Conservation (phyloP, 2,888 invertebrate species). For the Hirtodrosophila duncani region DNA sequence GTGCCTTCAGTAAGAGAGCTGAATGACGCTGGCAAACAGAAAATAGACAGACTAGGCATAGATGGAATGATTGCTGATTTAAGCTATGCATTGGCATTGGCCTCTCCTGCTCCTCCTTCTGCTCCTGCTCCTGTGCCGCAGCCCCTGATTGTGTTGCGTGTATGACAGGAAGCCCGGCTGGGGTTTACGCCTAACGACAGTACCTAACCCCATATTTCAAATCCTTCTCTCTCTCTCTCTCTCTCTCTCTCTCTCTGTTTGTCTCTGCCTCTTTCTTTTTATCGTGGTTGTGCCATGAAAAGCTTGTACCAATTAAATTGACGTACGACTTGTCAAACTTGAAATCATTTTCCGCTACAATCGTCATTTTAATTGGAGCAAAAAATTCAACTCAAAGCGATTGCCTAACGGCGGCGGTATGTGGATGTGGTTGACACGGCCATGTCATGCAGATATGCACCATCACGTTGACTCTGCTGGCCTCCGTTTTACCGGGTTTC, state of each 20-base stretch:
- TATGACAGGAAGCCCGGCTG: too few relatives aligned
- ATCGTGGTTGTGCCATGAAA: constrained; percentile 33
- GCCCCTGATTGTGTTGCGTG: too few relatives aligned
- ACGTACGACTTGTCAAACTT: constrained; percentile 63
- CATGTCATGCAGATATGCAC: too few relatives aligned
- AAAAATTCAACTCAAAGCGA: constrained; percentile 28
- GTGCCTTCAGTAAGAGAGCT: constrained; percentile 27
- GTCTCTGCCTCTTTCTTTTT: constrained; percentile 5
- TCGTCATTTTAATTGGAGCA: constrained; percentile 66
- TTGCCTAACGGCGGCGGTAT: too few relatives aligned
- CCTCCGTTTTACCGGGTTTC: too few relatives aligned
- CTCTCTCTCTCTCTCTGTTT: constrained; percentile 12
- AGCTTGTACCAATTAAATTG: constrained; percentile 65
- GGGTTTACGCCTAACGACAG: too few relatives aligned
- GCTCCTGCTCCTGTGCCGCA: neutral
- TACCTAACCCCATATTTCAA: too few relatives aligned
- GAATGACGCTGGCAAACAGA: constrained; percentile 19
- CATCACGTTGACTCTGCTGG: too few relatives aligned
- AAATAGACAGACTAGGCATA: constrained; percentile 52
- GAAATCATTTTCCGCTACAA: constrained; percentile 57
- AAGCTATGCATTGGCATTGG: constrained; percentile 42
- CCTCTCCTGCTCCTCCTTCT: neutral
- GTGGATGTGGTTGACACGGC: too few relatives aligned
- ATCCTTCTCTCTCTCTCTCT: neutral
- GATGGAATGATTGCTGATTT: constrained; percentile 73